Evolutionary conservation across 2,113 vertebrate species (phyloP), one percentile per base, ranked within the genome.

Genomic region (Poeciliopsis prolifica): DNA sequence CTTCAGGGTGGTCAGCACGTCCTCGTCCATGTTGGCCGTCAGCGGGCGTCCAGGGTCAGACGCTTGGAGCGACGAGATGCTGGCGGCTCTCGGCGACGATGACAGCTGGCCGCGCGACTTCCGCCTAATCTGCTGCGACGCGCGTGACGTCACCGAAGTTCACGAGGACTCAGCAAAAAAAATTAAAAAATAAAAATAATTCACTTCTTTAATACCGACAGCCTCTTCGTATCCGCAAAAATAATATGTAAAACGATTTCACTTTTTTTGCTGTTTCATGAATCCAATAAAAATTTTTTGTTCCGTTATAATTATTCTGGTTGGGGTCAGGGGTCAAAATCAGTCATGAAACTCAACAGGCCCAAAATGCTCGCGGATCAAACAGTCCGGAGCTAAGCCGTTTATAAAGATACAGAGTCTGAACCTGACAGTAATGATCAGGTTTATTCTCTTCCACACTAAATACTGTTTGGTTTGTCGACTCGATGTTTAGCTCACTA

Each of bases 1-100:
- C 83, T 99, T 99, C 61, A 99, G 90, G 8, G 98, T 99, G 28
- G 98, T 99, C 87, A 99, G 76, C 69, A 99, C 96, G 92, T 98
- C 97, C 75, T 99, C 97, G 72, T 99, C 97, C 97, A 99, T 99
- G 64, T 90, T 12, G 35, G 51, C 0, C 33, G 1, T 37, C 11
- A 51, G 28, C 67, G 8, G 3, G 65, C 61, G 22, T 64, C 1
- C 7, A 66, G 61, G 31, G 22, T 29, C 5, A 33, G 65, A 79
- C 28, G 68, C 29, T 68, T 58, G 63, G 30, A 62, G 1, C 12
- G 6, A 1, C 11, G 24, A 61, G 54, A 5, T 37, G 48, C 60
- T 68, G 33, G 22, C 62, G 33, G 78, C 68, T 88, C 79, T 65
- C 73, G 3, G 64, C 69, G 81, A 74, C 37, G 66, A 1, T 78